Evolutionary conservation across 2,113 vertebrate genomes (phyloP).

Genomic region (Chionis minor): DNA sequence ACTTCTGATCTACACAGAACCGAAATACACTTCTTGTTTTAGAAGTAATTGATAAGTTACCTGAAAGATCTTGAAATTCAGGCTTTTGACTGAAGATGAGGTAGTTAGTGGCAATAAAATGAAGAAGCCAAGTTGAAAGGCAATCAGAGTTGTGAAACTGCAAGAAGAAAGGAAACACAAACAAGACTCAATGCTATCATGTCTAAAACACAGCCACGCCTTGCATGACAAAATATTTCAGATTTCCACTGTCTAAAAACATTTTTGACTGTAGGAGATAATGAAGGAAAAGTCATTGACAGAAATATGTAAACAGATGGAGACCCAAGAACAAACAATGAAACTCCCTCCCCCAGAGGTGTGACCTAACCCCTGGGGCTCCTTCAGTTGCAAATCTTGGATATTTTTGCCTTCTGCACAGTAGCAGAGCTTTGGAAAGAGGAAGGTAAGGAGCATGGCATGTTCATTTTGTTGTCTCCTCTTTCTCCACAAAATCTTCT

Average conservation of each 20-base stretch:
- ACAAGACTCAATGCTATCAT: neutral
- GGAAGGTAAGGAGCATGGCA: fast-evolving
- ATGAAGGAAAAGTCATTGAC: neutral
- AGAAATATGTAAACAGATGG: neutral
- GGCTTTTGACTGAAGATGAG: constrained; percentile 98
- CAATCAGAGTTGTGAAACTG: constrained; percentile 96
- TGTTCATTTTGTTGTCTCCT: neutral
- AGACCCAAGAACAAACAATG: fast-evolving
- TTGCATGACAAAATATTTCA: neutral
- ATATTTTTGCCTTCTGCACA: neutral
- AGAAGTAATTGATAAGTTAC: constrained; percentile 70
- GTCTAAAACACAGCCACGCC: neutral
- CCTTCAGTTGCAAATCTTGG: neutral
- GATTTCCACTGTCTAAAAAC: neutral
- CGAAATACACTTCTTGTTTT: neutral
- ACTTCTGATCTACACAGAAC: neutral
- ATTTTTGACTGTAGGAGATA: neutral
- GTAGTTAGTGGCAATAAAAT: constrained; percentile 98
- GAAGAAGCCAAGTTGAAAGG: constrained; percentile 94
- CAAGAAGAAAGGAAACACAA: constrained; percentile 19
- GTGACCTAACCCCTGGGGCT: fast-evolving
- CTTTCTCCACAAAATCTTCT: neutral
- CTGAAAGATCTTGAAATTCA: constrained; percentile 96
- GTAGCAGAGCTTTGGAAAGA: neutral
- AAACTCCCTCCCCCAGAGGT: neutral